phyloP scores from a whole-genome alignment of 1,140 invertebrate species.

The Aphaenogaster ashmeadi region DNA sequence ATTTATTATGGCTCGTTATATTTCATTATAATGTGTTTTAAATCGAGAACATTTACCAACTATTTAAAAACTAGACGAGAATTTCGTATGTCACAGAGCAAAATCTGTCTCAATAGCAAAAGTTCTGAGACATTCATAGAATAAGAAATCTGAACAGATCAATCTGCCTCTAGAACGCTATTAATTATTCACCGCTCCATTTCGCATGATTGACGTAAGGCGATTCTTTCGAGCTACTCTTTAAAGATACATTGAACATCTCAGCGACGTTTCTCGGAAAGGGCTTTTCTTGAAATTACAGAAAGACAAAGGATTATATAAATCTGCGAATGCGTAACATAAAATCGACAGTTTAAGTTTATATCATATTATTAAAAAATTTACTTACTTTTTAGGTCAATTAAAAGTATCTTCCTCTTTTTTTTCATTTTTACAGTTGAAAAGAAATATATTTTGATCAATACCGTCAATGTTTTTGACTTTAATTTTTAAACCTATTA shows the following conservation, averaged over 20 bases:
- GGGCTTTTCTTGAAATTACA: not conserved
- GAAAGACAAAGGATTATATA: not conserved
- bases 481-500: not conserved
- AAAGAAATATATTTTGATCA: not conserved
- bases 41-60: not conserved
- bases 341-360: not conserved
- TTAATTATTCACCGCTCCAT: constrained; percentile 20
- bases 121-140: not conserved
- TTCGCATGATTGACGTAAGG: not conserved
- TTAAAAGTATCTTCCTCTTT: not conserved
- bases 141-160: not conserved
- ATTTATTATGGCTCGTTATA: not conserved
- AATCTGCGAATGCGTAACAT: not conserved
- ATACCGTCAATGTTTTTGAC: not conserved
- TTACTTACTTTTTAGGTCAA: not conserved
- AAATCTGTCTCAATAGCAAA: not conserved
- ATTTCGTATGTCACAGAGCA: not conserved
- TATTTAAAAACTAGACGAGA: not conserved
- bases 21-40: not conserved
- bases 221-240: not conserved
- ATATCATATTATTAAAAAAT: not conserved
- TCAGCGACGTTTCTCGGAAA: not conserved
- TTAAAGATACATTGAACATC: constrained; percentile 1
- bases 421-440: not conserved
- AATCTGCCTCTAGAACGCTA: not conserved